Conservation (phyloP, 2,113 vertebrate species). For the Otolemur garnettii region DNA sequence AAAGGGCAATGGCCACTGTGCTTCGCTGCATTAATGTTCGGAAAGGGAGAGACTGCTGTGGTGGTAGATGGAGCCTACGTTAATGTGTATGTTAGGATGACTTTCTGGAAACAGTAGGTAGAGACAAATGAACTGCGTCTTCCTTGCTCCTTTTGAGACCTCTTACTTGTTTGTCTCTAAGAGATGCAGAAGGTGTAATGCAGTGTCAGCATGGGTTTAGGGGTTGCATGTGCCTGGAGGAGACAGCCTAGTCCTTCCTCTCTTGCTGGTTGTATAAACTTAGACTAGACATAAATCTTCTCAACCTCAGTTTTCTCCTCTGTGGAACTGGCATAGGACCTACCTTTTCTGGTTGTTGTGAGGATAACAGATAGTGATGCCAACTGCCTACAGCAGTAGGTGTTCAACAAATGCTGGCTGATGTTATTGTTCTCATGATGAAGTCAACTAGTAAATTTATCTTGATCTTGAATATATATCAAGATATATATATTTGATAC, state of each 20-base stretch:
- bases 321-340: not conserved
- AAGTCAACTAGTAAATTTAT: not conserved
- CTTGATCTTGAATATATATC: too few relatives aligned
- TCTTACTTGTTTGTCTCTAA: not conserved
- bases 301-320: not conserved
- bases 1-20: not conserved
- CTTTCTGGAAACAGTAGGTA: not conserved
- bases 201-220: too few relatives aligned
- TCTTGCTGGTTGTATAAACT: not conserved
- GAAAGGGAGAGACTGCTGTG: not conserved
- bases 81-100: too few relatives aligned
- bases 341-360: not conserved
- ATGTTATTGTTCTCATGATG: not conserved
- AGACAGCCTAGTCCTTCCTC: not conserved
- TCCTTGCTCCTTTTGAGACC: not conserved
- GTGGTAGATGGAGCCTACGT: rapidly evolving
- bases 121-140: not conserved
- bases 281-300: not conserved
- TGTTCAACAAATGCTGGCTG: not conserved
- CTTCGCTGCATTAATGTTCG: not conserved
- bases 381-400: not conserved
- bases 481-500: too few relatives aligned
- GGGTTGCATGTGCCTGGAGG: too few relatives aligned
- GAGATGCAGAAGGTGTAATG: too few relatives aligned
- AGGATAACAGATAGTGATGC: not conserved